Conservation (phyloP, 92 coral and sea anemone genomes). For the Paramuricea clavata region DNA sequence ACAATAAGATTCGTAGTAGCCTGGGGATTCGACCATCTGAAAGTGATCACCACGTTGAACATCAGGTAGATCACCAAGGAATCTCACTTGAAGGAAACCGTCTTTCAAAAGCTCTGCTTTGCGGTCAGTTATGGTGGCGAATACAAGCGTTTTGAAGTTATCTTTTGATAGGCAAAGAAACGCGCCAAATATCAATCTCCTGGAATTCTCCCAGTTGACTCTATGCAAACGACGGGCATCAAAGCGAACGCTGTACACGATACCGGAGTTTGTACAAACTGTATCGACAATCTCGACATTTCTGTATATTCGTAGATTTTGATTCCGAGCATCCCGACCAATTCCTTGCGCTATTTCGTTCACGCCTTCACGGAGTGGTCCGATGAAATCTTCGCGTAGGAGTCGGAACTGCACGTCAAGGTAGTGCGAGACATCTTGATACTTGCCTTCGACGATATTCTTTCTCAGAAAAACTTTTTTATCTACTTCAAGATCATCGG, state of each 20-base stretch:
- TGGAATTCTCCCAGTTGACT: slow-evolving; percentile 85
- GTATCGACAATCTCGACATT: slow-evolving; percentile 61
- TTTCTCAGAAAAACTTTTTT: slow-evolving; percentile 76
- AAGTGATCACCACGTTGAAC: slow-evolving; percentile 44
- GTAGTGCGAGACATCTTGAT: slow-evolving; percentile 82
- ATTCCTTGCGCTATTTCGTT: slow-evolving; percentile 68
- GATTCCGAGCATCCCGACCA: slow-evolving; percentile 69
- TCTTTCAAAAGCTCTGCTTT: slow-evolving; percentile 71
- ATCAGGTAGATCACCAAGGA: slow-evolving; percentile 65
- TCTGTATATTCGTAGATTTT: slow-evolving; percentile 79
- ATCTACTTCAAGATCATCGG: slow-evolving; percentile 68
- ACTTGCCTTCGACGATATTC: slow-evolving; percentile 68
- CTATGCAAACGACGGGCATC: slow-evolving; percentile 53
- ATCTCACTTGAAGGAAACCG: slow-evolving; percentile 81
- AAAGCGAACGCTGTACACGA: slow-evolving; percentile 74
- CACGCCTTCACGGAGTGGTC: slow-evolving; percentile 89
- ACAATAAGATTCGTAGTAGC: slow-evolving; percentile 88
- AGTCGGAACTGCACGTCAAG: slow-evolving; percentile 93
- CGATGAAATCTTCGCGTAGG: slow-evolving; percentile 85
- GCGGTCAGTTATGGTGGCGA: slow-evolving; percentile 91
- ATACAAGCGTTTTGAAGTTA: slow-evolving; percentile 75
- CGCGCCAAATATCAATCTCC: slow-evolving; percentile 83
- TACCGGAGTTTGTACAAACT: slow-evolving; percentile 75
- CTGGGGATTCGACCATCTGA: slow-evolving; percentile 89
- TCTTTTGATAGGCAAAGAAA: slow-evolving; percentile 89